Percentiles rank a stretch among this genome's conserved stretches.
Evolutionary conservation across 2,797 vertebrate species (phyloP).

Genomic region (Chiroxiphia lanceolata): DNA sequence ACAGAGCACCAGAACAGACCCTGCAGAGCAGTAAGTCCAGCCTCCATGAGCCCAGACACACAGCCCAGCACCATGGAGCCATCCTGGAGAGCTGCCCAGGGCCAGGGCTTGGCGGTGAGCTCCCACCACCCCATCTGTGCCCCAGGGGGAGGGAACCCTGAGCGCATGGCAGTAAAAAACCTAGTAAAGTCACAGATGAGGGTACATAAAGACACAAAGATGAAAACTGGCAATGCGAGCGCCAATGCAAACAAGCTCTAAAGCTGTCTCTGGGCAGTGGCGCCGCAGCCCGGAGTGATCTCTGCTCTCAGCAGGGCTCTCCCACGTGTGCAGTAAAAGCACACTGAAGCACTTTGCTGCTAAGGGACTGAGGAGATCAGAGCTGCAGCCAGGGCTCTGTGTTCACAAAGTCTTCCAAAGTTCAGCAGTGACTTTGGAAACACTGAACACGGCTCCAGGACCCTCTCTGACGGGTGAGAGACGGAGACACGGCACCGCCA

Average conservation of each 20-base stretch:
- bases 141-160: not conserved
- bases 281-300: not conserved
- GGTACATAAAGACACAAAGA: not conserved
- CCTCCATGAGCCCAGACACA: fast-evolving
- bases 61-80: not conserved
- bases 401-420: not conserved
- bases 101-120: fast-evolving
- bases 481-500: not conserved
- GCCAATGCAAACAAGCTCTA: not conserved
- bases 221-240: not conserved
- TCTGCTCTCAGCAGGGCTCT: not conserved
- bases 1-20: not conserved
- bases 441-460: not conserved
- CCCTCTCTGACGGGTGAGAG: not conserved
- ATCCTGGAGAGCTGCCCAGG: fast-evolving
- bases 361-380: not conserved
- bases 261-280: not conserved
- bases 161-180: fast-evolving
- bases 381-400: fast-evolving
- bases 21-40: not conserved
- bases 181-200: not conserved
- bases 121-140: not conserved
- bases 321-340: fast-evolving
- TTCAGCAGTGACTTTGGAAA: not conserved
- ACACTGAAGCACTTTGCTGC: not conserved